Percentiles rank a stretch among this genome's conserved stretches.
phyloP scores from a whole-genome alignment of 2,888 invertebrate genomes.

The Orchesellides sinensis region DNA sequence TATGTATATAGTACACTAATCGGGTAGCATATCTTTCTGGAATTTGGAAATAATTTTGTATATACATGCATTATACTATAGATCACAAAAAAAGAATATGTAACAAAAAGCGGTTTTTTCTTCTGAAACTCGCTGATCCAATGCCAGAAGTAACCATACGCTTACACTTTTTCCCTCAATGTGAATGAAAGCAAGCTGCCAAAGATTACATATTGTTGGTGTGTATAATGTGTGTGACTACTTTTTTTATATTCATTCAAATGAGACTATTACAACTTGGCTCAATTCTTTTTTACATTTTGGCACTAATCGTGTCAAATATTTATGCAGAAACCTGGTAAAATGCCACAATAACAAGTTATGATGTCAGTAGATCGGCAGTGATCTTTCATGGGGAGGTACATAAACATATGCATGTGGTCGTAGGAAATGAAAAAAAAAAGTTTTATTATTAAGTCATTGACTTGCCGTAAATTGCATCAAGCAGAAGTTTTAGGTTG shows the following conservation, averaged over 20 bases:
- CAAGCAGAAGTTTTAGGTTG: no score
- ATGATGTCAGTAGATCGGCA: constrained; percentile 30
- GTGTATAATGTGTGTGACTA: constrained; percentile 17
- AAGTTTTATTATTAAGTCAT: constrained; percentile 44
- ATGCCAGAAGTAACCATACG: neutral
- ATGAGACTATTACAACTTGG: constrained; percentile 42
- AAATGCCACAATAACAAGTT: constrained; percentile 61
- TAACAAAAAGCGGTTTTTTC: neutral
- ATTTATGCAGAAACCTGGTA: constrained; percentile 62
- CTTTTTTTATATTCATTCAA: constrained; percentile 35
- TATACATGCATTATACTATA: neutral
- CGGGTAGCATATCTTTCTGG: constrained; percentile 60
- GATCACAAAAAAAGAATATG: neutral
- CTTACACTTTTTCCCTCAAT: neutral
- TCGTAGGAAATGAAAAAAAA: neutral
- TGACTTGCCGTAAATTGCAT: constrained; percentile 7
- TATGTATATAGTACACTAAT: no score
- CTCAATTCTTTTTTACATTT: constrained; percentile 54
- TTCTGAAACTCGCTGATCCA: neutral
- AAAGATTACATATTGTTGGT: constrained; percentile 49
- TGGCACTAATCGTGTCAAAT: constrained; percentile 64
- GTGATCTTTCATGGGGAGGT: no score
- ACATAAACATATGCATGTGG: no score
- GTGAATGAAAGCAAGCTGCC: constrained; percentile 32
- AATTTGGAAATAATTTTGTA: constrained; percentile 42